phyloP scores from a whole-genome alignment of 2,113 vertebrate species.

The Halichoerus grypus region DNA sequence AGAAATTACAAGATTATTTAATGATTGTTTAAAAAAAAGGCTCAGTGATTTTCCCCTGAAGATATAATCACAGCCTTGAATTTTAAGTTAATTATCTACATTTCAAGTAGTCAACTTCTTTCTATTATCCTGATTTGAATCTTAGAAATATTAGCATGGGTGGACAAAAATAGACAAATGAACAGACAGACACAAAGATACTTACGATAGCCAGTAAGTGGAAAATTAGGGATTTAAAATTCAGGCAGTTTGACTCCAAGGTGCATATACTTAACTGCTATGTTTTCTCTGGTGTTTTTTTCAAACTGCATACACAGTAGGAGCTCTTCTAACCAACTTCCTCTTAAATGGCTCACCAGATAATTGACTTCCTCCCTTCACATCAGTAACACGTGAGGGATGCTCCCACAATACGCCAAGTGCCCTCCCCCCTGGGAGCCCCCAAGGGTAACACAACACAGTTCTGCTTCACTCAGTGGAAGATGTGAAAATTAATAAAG shows the following conservation, averaged over 20 bases:
- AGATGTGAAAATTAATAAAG: not conserved
- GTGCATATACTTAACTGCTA: not conserved
- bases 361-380: not conserved
- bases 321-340: not conserved
- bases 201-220: not conserved
- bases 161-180: not conserved
- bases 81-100: conserved; percentile 51
- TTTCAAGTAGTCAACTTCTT: not conserved
- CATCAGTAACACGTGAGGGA: not conserved
- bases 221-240: not conserved
- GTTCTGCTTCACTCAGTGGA: not conserved
- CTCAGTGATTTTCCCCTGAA: not conserved
- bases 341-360: not conserved
- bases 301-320: not conserved
- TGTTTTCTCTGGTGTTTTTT: not conserved
- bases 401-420: not conserved
- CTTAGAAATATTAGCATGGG: not conserved
- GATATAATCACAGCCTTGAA: conserved; percentile 46
- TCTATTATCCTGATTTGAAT: conserved; percentile 14
- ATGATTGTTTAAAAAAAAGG: not conserved
- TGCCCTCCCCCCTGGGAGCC: accelerated
- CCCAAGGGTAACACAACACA: not conserved
- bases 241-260: not conserved
- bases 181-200: not conserved
- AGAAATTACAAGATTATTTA: conserved; percentile 23